phyloP scores from a whole-genome alignment of 1,140 invertebrate genomes.

The Lethrus apterus region DNA sequence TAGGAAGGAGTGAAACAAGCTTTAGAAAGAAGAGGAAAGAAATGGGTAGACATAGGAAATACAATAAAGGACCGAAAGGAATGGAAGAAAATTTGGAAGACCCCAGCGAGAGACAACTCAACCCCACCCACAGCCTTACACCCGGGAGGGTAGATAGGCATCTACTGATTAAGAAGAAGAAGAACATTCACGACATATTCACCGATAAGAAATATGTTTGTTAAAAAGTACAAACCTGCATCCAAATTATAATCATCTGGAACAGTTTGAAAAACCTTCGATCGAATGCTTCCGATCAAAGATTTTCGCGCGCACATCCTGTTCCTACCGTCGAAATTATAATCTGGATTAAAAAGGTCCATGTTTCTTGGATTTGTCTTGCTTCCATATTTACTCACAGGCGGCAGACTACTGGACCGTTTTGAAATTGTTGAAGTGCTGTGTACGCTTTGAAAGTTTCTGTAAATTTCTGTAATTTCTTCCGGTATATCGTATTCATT shows the following conservation, averaged over 20 bases:
- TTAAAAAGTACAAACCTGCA: background rate
- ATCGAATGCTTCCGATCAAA: conserved; percentile 6
- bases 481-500: background rate
- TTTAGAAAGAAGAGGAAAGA: too few species aligned
- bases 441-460: conserved; percentile 4
- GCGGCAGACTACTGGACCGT: conserved; percentile 7
- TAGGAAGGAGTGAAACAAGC: too few species aligned
- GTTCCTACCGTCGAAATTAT: conserved; percentile 8
- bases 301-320: background rate
- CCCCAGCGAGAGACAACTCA: too few species aligned
- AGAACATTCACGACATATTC: background rate
- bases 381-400: background rate
- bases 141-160: background rate
- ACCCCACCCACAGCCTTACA: too few species aligned
- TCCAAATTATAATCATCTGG: background rate
- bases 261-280: conserved; percentile 4
- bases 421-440: conserved; percentile 8
- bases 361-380: background rate
- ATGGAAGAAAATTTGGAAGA: too few species aligned
- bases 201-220: background rate
- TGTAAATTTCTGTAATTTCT: conserved; percentile 4
- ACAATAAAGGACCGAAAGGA: too few species aligned
- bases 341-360: conserved; percentile 10
- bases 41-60: too few species aligned
- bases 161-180: background rate